phyloP scores from a whole-genome alignment of 2,888 invertebrate genomes.

The Hermaeophaga mercurialis region DNA sequence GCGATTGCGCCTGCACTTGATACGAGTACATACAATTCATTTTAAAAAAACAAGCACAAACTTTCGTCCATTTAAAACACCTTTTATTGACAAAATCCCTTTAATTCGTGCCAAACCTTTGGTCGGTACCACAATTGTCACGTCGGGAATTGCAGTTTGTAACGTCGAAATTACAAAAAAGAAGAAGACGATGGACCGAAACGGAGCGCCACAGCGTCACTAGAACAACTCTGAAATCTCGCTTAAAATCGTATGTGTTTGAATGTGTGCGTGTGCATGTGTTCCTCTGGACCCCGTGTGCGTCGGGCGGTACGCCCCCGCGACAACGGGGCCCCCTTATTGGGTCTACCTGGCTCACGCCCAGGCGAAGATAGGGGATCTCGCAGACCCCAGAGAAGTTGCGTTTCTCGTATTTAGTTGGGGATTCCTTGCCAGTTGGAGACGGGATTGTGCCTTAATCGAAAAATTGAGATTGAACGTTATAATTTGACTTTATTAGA shows the following conservation, averaged over 20 bases:
- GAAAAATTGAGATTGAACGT: not conserved
- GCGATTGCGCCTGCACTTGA: slow-evolving; percentile 54
- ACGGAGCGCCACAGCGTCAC: slow-evolving; percentile 36
- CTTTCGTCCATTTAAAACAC: slow-evolving; percentile 44
- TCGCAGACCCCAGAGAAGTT: too few relatives aligned
- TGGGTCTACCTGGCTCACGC: slow-evolving; percentile 46
- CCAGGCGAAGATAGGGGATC: slow-evolving; percentile 31
- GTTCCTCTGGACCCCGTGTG: slow-evolving; percentile 39
- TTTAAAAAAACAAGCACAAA: slow-evolving; percentile 20
- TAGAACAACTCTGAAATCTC: slow-evolving; percentile 1
- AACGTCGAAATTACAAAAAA: slow-evolving; percentile 21
- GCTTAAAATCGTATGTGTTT: slow-evolving; percentile 2
- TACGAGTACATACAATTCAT: slow-evolving; percentile 57
- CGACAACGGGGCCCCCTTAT: slow-evolving; percentile 44
- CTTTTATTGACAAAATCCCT: slow-evolving; percentile 44
- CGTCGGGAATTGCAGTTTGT: slow-evolving; percentile 45
- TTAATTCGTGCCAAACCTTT: slow-evolving; percentile 50
- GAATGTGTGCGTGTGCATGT: slow-evolving; percentile 15
- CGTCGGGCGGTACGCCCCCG: slow-evolving; percentile 44
- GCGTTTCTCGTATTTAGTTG: too few relatives aligned
- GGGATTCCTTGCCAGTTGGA: too few relatives aligned
- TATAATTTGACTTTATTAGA: too few relatives aligned
- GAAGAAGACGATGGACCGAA: slow-evolving; percentile 23
- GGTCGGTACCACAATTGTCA: slow-evolving; percentile 49
- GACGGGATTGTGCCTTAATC: too few relatives aligned